Percentiles rank a stretch among this genome's conserved stretches.
Evolutionary conservation across 2,888 invertebrate genomes (phyloP).

Genomic region (Apoda limacodes): DNA sequence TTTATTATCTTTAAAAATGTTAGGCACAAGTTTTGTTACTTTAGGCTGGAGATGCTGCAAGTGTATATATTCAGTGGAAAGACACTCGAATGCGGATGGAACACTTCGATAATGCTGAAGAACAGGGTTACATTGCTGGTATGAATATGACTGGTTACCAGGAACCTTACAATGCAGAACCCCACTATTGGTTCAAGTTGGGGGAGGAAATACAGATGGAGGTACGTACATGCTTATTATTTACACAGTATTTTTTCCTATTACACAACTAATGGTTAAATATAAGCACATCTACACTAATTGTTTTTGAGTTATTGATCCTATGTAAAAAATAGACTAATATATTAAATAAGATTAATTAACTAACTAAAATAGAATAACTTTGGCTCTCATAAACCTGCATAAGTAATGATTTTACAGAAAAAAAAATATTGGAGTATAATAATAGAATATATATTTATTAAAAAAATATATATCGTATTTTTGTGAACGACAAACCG

Average conservation of each 20-base stretch:
- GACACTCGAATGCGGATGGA: conserved; percentile 39
- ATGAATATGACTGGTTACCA: conserved; percentile 58
- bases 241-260: too few relatives aligned
- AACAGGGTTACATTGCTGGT: conserved; percentile 48
- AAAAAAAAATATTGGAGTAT: too few relatives aligned
- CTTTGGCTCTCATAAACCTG: too few relatives aligned
- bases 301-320: not conserved
- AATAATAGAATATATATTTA: too few relatives aligned
- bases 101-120: conserved; percentile 38
- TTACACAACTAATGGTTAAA: not conserved
- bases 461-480: too few relatives aligned
- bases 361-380: not conserved
- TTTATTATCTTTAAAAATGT: too few relatives aligned
- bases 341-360: not conserved
- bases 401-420: too few relatives aligned
- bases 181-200: conserved; percentile 34
- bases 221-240: conserved; percentile 25
- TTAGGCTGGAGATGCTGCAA: conserved; percentile 58
- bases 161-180: conserved; percentile 48
- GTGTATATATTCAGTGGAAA: conserved; percentile 49
- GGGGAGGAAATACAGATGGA: conserved; percentile 33
- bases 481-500: too few relatives aligned
- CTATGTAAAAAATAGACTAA: not conserved
- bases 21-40: too few relatives aligned
- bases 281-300: not conserved